phyloP scores from a whole-genome alignment of 2,888 invertebrate genomes.

The Drosophila borealis region DNA sequence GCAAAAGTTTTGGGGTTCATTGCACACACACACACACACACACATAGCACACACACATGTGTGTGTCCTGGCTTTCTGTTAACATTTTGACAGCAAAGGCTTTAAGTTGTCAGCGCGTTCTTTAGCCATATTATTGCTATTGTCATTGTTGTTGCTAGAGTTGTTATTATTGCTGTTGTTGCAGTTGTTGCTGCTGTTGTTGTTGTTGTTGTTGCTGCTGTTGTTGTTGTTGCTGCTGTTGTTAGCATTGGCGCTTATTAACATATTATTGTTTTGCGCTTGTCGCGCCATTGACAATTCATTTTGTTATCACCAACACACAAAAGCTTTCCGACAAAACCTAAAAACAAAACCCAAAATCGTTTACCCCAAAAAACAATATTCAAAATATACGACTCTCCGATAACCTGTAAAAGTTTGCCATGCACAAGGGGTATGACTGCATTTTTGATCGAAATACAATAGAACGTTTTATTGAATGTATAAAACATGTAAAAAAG shows the following conservation, averaged over 20 bases:
- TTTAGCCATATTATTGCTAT: constrained; percentile 56
- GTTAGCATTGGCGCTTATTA: constrained; percentile 57
- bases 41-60: constrained; percentile 6
- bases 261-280: constrained; percentile 66
- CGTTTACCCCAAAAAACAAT: constrained; percentile 13
- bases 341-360: constrained; percentile 46
- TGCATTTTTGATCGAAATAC: background rate
- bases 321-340: constrained; percentile 48
- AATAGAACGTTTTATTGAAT: too few species aligned
- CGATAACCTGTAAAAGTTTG: constrained; percentile 14
- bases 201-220: constrained; percentile 19
- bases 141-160: constrained; percentile 19
- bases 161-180: too few species aligned
- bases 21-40: constrained; percentile 32
- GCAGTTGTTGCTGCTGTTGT: constrained; percentile 10
- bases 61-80: constrained; percentile 40
- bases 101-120: constrained; percentile 76
- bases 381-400: constrained; percentile 17
- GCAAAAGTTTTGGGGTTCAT: constrained; percentile 67
- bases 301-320: constrained; percentile 64
- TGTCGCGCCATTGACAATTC: constrained; percentile 73
- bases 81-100: constrained; percentile 74
- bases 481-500: too few species aligned
- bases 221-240: constrained; percentile 26
- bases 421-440: background rate